A percentile compares a stretch with the other conserved stretches of the same genome.
Conservation (phyloP, 1,140 invertebrate genomes). For the Melitaea cinxia region DNA sequence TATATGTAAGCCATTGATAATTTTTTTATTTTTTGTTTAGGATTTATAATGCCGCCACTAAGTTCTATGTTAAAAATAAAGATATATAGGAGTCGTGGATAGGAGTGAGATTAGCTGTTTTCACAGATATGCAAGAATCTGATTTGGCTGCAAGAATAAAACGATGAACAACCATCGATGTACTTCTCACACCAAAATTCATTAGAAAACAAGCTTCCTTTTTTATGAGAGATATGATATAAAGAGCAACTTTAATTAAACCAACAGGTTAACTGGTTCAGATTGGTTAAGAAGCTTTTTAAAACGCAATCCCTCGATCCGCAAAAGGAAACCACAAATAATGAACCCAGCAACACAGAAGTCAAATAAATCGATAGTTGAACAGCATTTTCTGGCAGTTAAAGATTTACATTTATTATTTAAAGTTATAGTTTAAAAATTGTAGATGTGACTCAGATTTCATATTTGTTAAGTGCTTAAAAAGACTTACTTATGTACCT, state of each 20-base stretch:
- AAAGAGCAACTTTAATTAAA: neutral
- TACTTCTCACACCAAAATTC: neutral
- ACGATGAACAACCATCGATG: neutral
- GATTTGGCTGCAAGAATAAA: neutral
- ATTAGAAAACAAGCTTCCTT: neutral
- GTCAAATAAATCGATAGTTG: neutral
- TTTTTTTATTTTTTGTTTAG: neutral
- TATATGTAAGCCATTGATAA: too few species aligned
- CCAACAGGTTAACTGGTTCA: neutral
- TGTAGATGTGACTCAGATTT: too few species aligned
- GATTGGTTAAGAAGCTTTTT: neutral
- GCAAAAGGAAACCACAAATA: neutral
- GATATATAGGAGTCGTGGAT: too few species aligned
- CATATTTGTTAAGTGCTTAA: too few species aligned
- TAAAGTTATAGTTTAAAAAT: too few species aligned
- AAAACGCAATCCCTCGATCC: neutral
- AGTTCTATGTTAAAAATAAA: neutral
- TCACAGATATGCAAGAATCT: neutral
- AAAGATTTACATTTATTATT: neutral
- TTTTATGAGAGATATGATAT: neutral
- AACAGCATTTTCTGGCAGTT: neutral
- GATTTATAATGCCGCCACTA: neutral
- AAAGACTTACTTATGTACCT: too few species aligned
- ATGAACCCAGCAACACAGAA: neutral
- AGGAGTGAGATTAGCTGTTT: neutral